A percentile compares a stretch with the other conserved stretches of the same genome.
These are phyloP conservation scores for Ianthella basta DNA, from an alignment of 37 sponge, comb jelly and placozoan species.

Conservation along the genomic window DNA sequence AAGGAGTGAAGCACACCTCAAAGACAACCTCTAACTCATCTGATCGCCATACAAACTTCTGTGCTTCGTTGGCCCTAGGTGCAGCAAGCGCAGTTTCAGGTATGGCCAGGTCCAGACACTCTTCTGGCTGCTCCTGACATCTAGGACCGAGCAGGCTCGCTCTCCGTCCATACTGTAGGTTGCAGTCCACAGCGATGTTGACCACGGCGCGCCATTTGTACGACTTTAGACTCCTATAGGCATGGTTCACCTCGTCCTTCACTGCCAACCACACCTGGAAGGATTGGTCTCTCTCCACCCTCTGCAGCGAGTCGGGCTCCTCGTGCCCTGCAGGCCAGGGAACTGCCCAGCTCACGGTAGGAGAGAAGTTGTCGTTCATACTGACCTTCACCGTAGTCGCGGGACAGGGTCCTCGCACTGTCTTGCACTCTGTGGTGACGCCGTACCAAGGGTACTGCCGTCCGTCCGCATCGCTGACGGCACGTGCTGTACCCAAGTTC, in stretches of 20 bases:
- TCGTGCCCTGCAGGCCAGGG: constrained; percentile 81
- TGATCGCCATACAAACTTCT: constrained; percentile 92
- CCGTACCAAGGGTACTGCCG: constrained; percentile 92
- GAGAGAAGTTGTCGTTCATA: constrained; percentile 92
- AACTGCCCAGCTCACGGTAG: constrained; percentile 88
- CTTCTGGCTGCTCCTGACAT: constrained; percentile 70
- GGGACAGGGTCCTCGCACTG: constrained; percentile 57
- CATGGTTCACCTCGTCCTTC: constrained; percentile 71
- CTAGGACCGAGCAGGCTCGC: constrained; percentile 66
- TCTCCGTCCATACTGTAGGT: constrained; percentile 47
- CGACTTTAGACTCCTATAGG: constrained; percentile 42
- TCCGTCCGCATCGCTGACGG: constrained; percentile 89
- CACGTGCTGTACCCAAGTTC: constrained; percentile 56
- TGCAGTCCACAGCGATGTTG: constrained; percentile 85
- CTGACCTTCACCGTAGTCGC: constrained; percentile 38
- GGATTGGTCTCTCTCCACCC: constrained; percentile 79
- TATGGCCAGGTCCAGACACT: constrained; percentile 46
- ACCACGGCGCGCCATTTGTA: constrained; percentile 81
- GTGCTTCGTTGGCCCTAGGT: constrained; percentile 89
- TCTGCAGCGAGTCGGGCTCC: constrained; percentile 78
- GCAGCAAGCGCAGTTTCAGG: constrained; percentile 66
- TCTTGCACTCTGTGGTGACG: constrained; percentile 79
- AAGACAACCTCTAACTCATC: constrained; percentile 71
- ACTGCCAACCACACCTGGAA: constrained; percentile 81
- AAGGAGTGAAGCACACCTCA: constrained; percentile 76